Percentiles rank a stretch among this genome's conserved stretches.
These are phyloP conservation scores for Carettochelys insculpta DNA, from an alignment of 2,113 vertebrate species.

Conservation along the genomic window DNA sequence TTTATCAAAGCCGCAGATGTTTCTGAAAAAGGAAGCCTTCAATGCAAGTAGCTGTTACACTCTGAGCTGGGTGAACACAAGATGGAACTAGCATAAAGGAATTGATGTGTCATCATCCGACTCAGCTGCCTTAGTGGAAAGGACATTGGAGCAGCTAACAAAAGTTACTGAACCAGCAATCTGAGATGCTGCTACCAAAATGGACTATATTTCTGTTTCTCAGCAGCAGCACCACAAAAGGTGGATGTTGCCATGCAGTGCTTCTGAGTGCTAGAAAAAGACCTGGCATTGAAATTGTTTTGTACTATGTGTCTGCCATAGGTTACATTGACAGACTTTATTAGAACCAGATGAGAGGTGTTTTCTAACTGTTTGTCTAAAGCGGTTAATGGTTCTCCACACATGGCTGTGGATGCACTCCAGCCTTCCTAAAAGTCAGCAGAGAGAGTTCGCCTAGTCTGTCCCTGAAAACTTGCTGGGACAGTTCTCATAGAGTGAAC, in stretches of 20 bases:
- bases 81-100: conserved; percentile 76
- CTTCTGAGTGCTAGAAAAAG: neutral
- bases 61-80: conserved; percentile 92
- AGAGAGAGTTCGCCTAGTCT: neutral
- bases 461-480: neutral
- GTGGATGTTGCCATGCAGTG: neutral
- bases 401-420: rapidly evolving
- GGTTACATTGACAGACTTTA: neutral
- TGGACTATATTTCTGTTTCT: neutral
- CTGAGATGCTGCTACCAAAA: neutral
- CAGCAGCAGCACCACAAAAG: neutral
- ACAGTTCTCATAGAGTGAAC: neutral
- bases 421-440: neutral
- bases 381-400: neutral
- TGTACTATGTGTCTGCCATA: rapidly evolving
- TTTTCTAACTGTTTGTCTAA: neutral
- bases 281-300: neutral
- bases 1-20: conserved; percentile 84
- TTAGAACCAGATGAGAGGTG: neutral
- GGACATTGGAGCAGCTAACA: conserved; percentile 10
- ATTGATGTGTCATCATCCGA: conserved; percentile 43
- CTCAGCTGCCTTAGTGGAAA: neutral
- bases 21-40: conserved; percentile 88
- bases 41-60: conserved; percentile 92
- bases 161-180: neutral